These are phyloP conservation scores for Fragum sueziense DNA, from an alignment of 2,888 invertebrate species.

Conservation along the genomic window DNA sequence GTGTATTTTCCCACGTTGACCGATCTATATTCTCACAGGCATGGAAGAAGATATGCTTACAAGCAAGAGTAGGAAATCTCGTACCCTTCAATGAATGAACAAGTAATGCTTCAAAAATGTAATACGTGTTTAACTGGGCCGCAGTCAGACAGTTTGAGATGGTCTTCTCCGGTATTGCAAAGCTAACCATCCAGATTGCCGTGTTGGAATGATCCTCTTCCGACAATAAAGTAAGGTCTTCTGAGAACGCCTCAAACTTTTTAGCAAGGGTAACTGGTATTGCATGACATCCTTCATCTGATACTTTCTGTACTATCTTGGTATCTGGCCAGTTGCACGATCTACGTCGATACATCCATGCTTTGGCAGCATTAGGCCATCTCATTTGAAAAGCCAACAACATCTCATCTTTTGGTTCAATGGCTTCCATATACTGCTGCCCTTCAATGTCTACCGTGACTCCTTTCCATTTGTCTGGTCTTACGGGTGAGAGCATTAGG, in stretches of 20 bases:
- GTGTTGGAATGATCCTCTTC: neutral
- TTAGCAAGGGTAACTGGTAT: constrained; percentile 5
- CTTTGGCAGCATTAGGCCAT: constrained; percentile 29
- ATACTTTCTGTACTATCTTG: constrained; percentile 2
- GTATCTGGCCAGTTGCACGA: constrained; percentile 17
- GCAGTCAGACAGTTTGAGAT: constrained; percentile 19
- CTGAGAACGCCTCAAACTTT: constrained; percentile 3
- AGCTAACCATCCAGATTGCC: constrained; percentile 30
- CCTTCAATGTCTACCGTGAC: neutral
- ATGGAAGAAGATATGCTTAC: constrained; percentile 43
- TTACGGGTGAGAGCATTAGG: neutral
- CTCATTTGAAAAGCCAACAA: constrained; percentile 25
- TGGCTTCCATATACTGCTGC: neutral
- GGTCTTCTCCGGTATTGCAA: constrained; percentile 31
- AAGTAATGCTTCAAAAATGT: constrained; percentile 23
- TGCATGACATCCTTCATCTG: constrained; percentile 30
- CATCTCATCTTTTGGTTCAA: neutral
- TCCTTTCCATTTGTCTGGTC: constrained; percentile 21
- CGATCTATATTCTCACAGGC: constrained; percentile 39
- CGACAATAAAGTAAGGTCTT: neutral
- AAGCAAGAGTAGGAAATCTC: constrained; percentile 17
- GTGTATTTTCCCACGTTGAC: constrained; percentile 29
- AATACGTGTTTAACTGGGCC: constrained; percentile 27
- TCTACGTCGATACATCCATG: constrained; percentile 28
- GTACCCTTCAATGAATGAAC: neutral